Percentiles rank a stretch among this genome's conserved stretches.
Conservation (phyloP, 1,140 invertebrate species). For the Drosophila pectinifera region DNA sequence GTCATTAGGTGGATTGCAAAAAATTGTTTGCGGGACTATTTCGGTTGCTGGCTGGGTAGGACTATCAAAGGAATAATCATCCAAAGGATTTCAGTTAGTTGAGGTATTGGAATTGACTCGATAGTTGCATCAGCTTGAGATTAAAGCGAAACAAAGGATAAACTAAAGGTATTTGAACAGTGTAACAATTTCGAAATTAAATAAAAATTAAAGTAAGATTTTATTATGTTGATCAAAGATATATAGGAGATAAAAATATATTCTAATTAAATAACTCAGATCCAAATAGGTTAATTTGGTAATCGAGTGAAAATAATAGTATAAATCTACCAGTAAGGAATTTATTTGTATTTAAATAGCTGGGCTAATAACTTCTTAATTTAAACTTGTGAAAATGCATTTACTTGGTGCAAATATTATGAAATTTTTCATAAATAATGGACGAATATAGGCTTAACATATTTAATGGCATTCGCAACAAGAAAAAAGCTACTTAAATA, state of each 20-base stretch:
- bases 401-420: not conserved
- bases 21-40: slow-evolving; percentile 46
- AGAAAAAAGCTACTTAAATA: too few relatives aligned
- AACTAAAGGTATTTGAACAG: not conserved
- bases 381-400: too few relatives aligned
- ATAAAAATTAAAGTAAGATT: not conserved
- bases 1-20: slow-evolving; percentile 71
- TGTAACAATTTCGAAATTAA: not conserved
- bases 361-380: too few relatives aligned
- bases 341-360: not conserved
- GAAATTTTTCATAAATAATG: not conserved
- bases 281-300: not conserved
- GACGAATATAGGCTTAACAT: not conserved
- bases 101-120: slow-evolving; percentile 1
- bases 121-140: not conserved
- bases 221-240: too few relatives aligned
- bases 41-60: not conserved
- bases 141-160: not conserved
- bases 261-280: too few relatives aligned
- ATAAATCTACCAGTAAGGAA: not conserved
- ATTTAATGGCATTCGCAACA: not conserved
- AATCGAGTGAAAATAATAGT: not conserved
- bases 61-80: not conserved
- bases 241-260: too few relatives aligned
- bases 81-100: not conserved